Evolutionary conservation across 1,140 invertebrate species (phyloP), one percentile per base, ranked within the genome.

Genomic region (Popillia japonica): DNA sequence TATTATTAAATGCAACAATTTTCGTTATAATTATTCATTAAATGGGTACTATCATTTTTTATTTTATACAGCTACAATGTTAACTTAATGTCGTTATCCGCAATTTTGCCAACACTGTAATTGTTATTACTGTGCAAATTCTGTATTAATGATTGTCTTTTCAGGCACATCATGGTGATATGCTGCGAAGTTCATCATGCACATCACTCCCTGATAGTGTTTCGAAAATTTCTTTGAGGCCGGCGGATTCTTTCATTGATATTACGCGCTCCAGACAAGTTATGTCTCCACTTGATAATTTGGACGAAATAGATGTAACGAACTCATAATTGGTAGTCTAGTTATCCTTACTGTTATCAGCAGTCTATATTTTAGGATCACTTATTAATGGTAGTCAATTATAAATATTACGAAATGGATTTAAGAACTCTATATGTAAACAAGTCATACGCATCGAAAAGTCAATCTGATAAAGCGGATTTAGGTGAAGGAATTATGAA

Each of bases 401-500:
- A 76, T 76, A 55, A 55, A 55, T 76, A 76, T 76, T 76, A 76
- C 22, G 75, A 76, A 76, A 55, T 44, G 41, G 75, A 76, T 76
- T 20, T 76, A 17, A 76, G n/a, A 42, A 76, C 75, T 23, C 14
- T 76, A 48, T 76, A 76, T 55, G 10, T 23, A 42, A 76, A 76
- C 20, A 55, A 44, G 11, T 20, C 22, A 2, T 76, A 55, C 23
- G 14, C n/a, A 42, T 14, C 23, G 7, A 44, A 7, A 48, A 55
- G 14, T 55, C 42, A 9, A 48, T 76, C 75, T 27, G 75, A 76
- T 10, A 44, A 44, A 48, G 8, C 6, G 3, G 1, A 8, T 14
- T 7, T 27, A 20, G 3, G 41, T 41, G 75, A 76, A 55, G 75
- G 75, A 3, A 34, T 76, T 0, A 76, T 76, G 75, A 41, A 20